Percentiles rank a stretch among this genome's conserved stretches.
phyloP scores from a whole-genome alignment of 1,140 invertebrate species.

The Ganaspis sp. region DNA sequence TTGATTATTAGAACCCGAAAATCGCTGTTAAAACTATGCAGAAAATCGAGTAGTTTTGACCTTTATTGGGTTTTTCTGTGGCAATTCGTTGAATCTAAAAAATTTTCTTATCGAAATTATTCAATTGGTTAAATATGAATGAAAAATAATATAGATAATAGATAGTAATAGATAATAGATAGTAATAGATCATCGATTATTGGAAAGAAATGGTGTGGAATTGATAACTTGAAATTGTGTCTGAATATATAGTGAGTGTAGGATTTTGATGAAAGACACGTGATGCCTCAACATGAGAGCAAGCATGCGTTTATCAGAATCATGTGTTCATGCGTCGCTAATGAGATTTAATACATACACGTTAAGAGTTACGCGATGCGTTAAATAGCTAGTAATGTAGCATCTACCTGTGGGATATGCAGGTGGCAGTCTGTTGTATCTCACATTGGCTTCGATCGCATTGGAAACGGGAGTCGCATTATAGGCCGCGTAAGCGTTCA shows the following conservation, averaged over 20 bases:
- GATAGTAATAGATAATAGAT: no score
- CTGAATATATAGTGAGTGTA: background rate
- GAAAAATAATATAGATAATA: no score
- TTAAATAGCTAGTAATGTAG: conserved; percentile 25
- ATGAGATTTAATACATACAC: conserved; percentile 19
- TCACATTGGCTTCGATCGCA: conserved; percentile 65
- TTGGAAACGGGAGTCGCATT: conserved; percentile 61
- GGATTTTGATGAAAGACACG: background rate
- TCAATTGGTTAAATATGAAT: no score
- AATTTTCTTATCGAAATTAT: no score
- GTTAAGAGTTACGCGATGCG: conserved; percentile 20
- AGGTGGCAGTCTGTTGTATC: conserved; percentile 64
- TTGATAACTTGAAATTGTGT: no score
- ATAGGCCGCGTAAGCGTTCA: conserved; percentile 62
- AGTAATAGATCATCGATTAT: no score
- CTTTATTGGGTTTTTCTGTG: no score
- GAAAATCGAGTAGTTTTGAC: no score
- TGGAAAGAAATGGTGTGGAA: no score
- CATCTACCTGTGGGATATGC: conserved; percentile 66
- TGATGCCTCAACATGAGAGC: background rate
- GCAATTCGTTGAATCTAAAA: no score
- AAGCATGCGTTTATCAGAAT: conserved; percentile 19
- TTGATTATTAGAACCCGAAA: no score
- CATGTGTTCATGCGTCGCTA: conserved; percentile 12
- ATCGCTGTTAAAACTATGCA: no score